A percentile compares a stretch with the other conserved stretches of the same genome.
Evolutionary conservation across 1,140 invertebrate species (phyloP).

Genomic region (Probaryconus sp.): DNA sequence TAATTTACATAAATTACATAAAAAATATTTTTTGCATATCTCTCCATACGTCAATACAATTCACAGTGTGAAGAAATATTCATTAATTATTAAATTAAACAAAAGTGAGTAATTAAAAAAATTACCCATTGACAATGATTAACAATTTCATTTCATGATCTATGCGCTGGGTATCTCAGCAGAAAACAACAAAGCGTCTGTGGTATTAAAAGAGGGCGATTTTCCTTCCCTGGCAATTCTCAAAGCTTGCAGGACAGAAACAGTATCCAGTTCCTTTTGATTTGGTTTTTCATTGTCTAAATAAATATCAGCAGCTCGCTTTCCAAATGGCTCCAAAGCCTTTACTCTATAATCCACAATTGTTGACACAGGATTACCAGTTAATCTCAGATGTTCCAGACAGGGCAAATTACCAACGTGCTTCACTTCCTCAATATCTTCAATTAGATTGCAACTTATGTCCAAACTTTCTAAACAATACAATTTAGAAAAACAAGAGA

Average conservation of each 20-base stretch:
- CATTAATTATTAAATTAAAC: too few relatives aligned
- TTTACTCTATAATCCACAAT: constrained; percentile 94
- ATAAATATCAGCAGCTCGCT: constrained; percentile 86
- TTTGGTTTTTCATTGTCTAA: constrained; percentile 92
- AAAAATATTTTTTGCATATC: too few relatives aligned
- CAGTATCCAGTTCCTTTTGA: constrained; percentile 93
- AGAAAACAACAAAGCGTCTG: constrained; percentile 72
- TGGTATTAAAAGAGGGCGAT: constrained; percentile 73
- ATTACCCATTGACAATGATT: not conserved
- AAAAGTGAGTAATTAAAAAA: too few relatives aligned
- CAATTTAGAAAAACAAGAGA: constrained; percentile 89
- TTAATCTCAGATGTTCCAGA: constrained; percentile 90
- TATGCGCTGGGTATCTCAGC: constrained; percentile 73
- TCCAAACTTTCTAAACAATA: constrained; percentile 91
- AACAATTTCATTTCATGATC: constrained; percentile 13
- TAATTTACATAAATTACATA: too few relatives aligned
- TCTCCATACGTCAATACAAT: too few relatives aligned
- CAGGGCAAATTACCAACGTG: constrained; percentile 89
- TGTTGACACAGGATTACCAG: constrained; percentile 92
- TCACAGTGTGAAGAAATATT: too few relatives aligned
- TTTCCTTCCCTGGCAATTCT: constrained; percentile 83
- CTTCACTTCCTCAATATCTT: constrained; percentile 88
- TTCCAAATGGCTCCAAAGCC: constrained; percentile 90
- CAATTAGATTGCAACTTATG: constrained; percentile 90
- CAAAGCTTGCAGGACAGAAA: constrained; percentile 91